Evolutionary conservation across 2,113 vertebrate genomes (phyloP), one percentile per base, ranked within the genome.

Genomic region (Aspidoscelis tigris): DNA sequence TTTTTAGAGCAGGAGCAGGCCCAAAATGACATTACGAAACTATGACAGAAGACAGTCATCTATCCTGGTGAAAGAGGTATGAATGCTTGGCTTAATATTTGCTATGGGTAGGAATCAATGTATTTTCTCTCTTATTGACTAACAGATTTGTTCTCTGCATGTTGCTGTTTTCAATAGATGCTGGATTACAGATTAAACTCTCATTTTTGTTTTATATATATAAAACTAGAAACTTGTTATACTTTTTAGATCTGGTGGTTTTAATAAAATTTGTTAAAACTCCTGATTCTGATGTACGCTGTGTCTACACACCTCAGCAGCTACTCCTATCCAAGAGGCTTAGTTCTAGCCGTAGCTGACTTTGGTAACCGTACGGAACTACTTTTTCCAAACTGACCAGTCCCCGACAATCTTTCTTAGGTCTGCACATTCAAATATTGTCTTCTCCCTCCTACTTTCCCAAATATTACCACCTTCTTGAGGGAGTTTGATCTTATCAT

Each of bases 151-250:
- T 81, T 81, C 69, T 81, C 80, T 71, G 68, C 79, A 58, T 12
- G 53, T 61, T 81, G 53, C 53, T 73, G 69, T 43, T 70, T 81
- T 20, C 80, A 74, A 82, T 71, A 82, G 55, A 74, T 74, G 39
- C 70, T 64, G 39, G 39, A 82, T 82, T 82, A 73, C 22, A 58
- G 71, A 74, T 82, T 64, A 82, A 64, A 82, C 16, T 53, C 41
- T 65, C 71, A 74, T 47, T 64, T 55, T 55, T 41, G 33, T 20
- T n/a, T 41, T n/a, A 47, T 55, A 74, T 8, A 81, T 50, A 33
- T 39, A 81, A 11, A 82, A 74, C 41, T 24, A 58, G 47, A 71
- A 22, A 61, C 26, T 33, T 74, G 39, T 64, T 64, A 64, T 39
- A 82, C 70, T 58, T 81, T 33, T 44, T 61, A 64, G 70, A 72